These are phyloP conservation scores for Aphelocoma californica DNA, from an alignment of 2,797 vertebrate genomes.

Conservation along the genomic window DNA sequence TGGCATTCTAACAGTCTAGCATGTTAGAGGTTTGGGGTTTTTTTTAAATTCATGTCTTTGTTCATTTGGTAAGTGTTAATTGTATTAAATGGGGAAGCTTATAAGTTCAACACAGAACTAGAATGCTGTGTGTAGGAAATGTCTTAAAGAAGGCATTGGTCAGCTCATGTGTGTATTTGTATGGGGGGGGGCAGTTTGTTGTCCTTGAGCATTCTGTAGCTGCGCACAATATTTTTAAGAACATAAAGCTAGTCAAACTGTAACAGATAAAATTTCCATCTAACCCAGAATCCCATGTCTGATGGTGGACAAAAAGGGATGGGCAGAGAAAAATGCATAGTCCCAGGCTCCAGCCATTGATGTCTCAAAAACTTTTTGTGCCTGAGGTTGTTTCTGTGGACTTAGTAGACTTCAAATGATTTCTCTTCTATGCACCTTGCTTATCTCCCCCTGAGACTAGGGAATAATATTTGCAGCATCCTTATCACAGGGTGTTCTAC, in stretches of 20 bases:
- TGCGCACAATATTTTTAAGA: neutral
- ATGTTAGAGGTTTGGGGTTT: neutral
- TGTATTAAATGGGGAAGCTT: neutral
- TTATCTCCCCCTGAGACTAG: neutral
- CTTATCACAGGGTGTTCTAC: neutral
- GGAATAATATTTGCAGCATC: neutral
- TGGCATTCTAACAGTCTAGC: neutral
- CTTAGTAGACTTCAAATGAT: neutral
- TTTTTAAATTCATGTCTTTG: neutral
- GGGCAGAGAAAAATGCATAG: neutral
- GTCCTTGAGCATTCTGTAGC: neutral
- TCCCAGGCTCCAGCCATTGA: neutral
- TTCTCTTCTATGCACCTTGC: neutral
- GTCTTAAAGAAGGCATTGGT: neutral
- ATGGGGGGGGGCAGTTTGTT: neutral
- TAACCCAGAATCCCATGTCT: neutral
- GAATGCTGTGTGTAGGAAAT: neutral
- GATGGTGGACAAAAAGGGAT: neutral
- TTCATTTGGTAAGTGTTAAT: slow-evolving; percentile 29
- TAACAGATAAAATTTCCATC: neutral
- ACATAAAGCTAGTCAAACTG: neutral
- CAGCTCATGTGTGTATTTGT: neutral
- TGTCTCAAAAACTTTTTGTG: neutral
- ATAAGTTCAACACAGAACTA: neutral
- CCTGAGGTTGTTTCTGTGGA: neutral